Conservation (phyloP, 2,113 vertebrate genomes). For the Vanacampus margaritifer region DNA sequence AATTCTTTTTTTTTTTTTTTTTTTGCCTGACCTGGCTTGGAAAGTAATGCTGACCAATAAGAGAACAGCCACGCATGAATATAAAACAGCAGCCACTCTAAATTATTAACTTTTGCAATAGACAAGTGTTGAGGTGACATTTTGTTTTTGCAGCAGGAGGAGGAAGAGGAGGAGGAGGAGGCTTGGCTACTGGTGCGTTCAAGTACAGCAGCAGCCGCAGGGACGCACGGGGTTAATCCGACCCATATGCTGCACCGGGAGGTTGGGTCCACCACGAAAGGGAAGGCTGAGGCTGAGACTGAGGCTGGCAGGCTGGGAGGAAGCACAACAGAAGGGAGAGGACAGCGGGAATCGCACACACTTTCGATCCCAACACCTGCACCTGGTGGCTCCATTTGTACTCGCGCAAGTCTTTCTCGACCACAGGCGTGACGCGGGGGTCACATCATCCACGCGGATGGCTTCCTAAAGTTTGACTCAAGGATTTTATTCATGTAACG, state of each 20-base stretch:
- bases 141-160: slow-evolving; percentile 5
- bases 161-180: not conserved
- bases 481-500: slow-evolving; percentile 4
- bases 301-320: slow-evolving; percentile 1
- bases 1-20: slow-evolving; percentile 44
- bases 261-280: slow-evolving; percentile 66
- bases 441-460: slow-evolving; percentile 24
- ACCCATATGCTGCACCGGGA: slow-evolving; percentile 68
- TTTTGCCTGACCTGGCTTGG: slow-evolving; percentile 52
- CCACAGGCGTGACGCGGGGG: slow-evolving; percentile 1
- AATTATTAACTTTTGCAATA: slow-evolving; percentile 18
- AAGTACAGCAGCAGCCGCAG: slow-evolving; percentile 30
- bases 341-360: slow-evolving; percentile 45
- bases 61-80: slow-evolving; percentile 19
- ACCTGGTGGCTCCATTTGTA: slow-evolving; percentile 55
- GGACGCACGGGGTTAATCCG: slow-evolving; percentile 62
- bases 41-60: slow-evolving; percentile 45
- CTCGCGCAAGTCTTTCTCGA: slow-evolving; percentile 14
- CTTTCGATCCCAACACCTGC: slow-evolving; percentile 61
- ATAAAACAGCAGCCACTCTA: slow-evolving; percentile 12
- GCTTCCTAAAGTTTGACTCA: not conserved
- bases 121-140: not conserved
- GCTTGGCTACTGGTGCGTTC: slow-evolving; percentile 1
- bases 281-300: slow-evolving; percentile 42
- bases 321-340: slow-evolving; percentile 66